phyloP scores from a whole-genome alignment of 30 jellyfish, hydroid and myxozoan genomes.

The Aurelia aurita region DNA sequence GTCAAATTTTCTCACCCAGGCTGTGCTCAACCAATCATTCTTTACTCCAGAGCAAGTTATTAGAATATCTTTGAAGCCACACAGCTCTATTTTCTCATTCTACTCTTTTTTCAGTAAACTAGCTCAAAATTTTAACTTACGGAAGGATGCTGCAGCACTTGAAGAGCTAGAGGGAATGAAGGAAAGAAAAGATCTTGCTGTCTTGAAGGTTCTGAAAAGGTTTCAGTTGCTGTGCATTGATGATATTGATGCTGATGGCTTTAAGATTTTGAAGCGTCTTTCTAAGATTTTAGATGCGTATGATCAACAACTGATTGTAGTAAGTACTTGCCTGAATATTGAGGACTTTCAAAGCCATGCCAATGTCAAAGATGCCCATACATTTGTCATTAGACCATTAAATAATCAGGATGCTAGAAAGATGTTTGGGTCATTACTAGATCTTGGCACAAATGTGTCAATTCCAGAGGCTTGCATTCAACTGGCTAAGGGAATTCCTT shows the following conservation, averaged over 20 bases:
- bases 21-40: background rate
- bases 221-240: conserved; percentile 21
- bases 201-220: conserved; percentile 9
- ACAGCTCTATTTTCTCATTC: conserved; percentile 21
- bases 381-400: background rate
- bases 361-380: background rate
- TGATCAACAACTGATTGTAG: background rate
- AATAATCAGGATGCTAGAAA: background rate
- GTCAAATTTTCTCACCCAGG: background rate
- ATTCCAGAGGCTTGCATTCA: conserved; percentile 1
- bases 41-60: background rate
- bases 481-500: conserved; percentile 3
- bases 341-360: background rate
- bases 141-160: conserved; percentile 52
- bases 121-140: conserved; percentile 11
- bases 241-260: conserved; percentile 48
- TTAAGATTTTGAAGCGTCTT: conserved; percentile 20
- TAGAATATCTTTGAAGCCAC: conserved; percentile 4
- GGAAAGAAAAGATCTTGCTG: conserved; percentile 31
- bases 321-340: background rate
- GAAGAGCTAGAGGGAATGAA: conserved; percentile 24
- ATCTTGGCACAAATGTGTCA: background rate
- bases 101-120: conserved; percentile 28
- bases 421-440: background rate
- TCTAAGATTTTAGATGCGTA: background rate